A percentile compares a stretch with the other conserved stretches of the same genome.
These are phyloP conservation scores for Molossus molossus DNA, from an alignment of 2,797 vertebrate genomes.

Conservation along the genomic window DNA sequence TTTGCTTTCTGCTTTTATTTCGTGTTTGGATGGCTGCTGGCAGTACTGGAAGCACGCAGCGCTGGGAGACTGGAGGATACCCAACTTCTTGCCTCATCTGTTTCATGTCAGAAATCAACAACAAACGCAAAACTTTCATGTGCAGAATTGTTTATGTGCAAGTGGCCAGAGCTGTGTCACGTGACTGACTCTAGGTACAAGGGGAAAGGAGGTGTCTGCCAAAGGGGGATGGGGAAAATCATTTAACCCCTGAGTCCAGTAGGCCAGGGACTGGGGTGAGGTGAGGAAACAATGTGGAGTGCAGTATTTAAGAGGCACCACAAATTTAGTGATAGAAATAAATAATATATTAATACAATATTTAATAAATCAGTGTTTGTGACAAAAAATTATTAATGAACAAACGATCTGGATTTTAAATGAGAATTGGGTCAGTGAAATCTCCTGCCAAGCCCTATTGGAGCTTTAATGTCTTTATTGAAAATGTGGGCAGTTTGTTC, in stretches of 20 bases:
- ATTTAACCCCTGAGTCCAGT: background rate
- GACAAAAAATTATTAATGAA: background rate
- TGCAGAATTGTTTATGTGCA: background rate
- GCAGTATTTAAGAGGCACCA: background rate
- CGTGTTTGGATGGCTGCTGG: background rate
- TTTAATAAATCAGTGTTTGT: background rate
- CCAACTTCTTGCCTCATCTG: background rate
- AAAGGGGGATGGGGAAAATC: background rate
- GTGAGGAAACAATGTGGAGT: background rate
- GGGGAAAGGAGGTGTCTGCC: background rate
- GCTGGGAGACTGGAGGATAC: background rate
- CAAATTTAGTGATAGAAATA: background rate
- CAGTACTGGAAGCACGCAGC: background rate
- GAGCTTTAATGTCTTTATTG: background rate
- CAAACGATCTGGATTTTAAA: background rate
- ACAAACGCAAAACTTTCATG: background rate
- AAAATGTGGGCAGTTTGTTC: background rate
- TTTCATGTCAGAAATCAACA: slow-evolving; percentile 15
- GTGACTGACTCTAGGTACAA: background rate
- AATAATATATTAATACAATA: background rate
- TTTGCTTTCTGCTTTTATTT: background rate
- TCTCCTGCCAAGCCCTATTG: accelerated
- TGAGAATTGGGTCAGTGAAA: background rate
- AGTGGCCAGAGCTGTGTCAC: background rate
- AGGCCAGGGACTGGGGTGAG: no score